Percentiles rank a stretch among this genome's conserved stretches.
These are phyloP conservation scores for Glyphotaelius pellucidus DNA, from an alignment of 2,888 invertebrate species.

Conservation along the genomic window DNA sequence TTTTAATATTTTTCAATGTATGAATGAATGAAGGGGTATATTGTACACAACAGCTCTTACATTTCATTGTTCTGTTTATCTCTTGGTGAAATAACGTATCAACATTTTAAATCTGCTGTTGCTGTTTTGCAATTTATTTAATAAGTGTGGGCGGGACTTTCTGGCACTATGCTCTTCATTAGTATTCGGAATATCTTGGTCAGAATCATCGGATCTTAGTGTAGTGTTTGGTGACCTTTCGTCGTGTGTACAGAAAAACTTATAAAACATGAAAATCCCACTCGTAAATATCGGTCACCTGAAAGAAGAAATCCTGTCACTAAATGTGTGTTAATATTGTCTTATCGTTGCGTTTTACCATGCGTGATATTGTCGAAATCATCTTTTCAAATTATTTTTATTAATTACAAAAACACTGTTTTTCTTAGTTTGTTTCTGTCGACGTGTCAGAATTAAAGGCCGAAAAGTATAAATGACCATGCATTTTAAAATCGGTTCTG, in stretches of 20 bases:
- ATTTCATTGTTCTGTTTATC: not conserved
- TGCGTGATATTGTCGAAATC: not conserved
- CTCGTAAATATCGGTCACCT: not conserved
- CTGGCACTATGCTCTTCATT: constrained; percentile 10
- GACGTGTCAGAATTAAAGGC: not conserved
- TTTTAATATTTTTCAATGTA: not conserved
- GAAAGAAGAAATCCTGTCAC: not conserved
- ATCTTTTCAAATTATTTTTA: too few species aligned
- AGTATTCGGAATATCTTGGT: constrained; percentile 29
- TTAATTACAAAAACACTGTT: not conserved
- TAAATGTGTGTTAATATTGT: not conserved
- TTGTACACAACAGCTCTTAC: not conserved
- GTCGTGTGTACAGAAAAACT: not conserved
- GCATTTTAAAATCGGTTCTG: not conserved
- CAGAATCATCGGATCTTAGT: not conserved
- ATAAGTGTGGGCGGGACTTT: constrained; percentile 26
- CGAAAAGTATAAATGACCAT: not conserved
- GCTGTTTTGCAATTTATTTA: constrained; percentile 2
- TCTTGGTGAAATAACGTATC: not conserved
- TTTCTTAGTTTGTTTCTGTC: not conserved
- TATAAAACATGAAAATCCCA: constrained; percentile 2
- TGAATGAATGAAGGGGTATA: not conserved
- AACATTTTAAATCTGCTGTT: not conserved
- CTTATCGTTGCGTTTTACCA: not conserved
- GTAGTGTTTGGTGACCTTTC: constrained; percentile 32